Conservation (phyloP, 1,140 invertebrate species). For the Zaprionus davidi region DNA sequence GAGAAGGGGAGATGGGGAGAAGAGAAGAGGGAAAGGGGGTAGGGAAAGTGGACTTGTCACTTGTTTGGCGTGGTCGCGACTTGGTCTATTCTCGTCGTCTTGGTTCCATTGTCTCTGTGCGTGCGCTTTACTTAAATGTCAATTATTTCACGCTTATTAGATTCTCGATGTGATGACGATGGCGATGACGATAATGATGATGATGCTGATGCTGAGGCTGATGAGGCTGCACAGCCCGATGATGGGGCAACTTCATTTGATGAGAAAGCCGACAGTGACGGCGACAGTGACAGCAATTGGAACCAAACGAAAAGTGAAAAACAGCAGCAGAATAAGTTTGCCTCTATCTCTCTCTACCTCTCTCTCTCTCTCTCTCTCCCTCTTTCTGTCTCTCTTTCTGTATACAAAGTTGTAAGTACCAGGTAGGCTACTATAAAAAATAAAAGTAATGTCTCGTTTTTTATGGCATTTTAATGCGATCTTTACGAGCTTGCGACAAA, state of each 20-base stretch:
- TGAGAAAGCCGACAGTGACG: conserved; percentile 56
- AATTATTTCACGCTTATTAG: conserved; percentile 82
- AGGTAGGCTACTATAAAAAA: conserved; percentile 44
- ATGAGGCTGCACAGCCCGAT: conserved; percentile 28
- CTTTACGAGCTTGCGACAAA: conserved; percentile 71
- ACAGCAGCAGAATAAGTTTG: conserved; percentile 3
- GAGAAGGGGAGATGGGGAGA: background rate
- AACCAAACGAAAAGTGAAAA: conserved; percentile 45
- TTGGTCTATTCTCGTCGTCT: conserved; percentile 15
- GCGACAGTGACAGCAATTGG: conserved; percentile 25
- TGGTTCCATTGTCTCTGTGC: conserved; percentile 51
- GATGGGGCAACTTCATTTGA: conserved; percentile 42
- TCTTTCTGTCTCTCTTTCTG: background rate
- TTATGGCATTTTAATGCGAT: conserved; percentile 73
- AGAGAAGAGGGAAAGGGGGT: background rate
- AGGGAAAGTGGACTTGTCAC: conserved; percentile 3
- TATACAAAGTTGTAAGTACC: conserved; percentile 22
- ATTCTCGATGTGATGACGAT: conserved; percentile 59
- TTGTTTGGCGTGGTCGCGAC: background rate
- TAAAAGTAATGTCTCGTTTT: conserved; percentile 63
- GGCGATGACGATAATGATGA: conserved; percentile 30
- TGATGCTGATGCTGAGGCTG: background rate
- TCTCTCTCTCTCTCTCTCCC: background rate
- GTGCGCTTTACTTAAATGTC: conserved; percentile 80
- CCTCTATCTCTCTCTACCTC: too few relatives aligned